A percentile compares a stretch with the other conserved stretches of the same genome.
Conservation (phyloP, 2,888 invertebrate species). For the Maniola hyperantus region DNA sequence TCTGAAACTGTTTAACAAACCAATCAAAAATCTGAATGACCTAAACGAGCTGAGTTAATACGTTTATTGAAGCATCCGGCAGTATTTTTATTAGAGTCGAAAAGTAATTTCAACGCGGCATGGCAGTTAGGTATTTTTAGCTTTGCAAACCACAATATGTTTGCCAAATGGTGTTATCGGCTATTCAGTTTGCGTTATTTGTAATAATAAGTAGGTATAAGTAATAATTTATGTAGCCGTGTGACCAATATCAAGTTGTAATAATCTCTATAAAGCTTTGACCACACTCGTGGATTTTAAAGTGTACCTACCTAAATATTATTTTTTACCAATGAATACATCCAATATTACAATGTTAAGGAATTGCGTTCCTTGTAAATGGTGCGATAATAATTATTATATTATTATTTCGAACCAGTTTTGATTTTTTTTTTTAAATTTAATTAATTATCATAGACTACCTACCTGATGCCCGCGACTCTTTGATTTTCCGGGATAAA, state of each 20-base stretch:
- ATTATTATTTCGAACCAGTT: too few relatives aligned
- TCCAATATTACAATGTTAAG: too few relatives aligned
- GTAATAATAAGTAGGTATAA: not conserved
- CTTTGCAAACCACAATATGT: not conserved
- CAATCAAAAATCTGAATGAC: not conserved
- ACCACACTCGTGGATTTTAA: not conserved
- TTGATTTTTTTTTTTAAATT: too few relatives aligned
- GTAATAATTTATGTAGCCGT: slow-evolving; percentile 6
- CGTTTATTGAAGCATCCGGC: slow-evolving; percentile 6
- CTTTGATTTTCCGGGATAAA: too few relatives aligned
- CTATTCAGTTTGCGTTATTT: slow-evolving; percentile 5
- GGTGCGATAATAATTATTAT: too few relatives aligned
- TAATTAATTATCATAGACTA: too few relatives aligned
- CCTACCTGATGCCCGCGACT: too few relatives aligned
- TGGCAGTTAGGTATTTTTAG: slow-evolving; percentile 7
- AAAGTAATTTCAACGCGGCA: not conserved
- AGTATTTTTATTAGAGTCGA: not conserved
- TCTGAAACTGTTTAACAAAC: too few relatives aligned
- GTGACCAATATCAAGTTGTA: not conserved
- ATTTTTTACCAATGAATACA: too few relatives aligned
- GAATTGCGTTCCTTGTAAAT: too few relatives aligned
- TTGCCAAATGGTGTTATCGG: not conserved
- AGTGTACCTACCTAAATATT: too few relatives aligned
- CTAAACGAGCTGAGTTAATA: not conserved
- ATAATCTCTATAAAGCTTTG: not conserved